phyloP scores from a whole-genome alignment of 2,888 invertebrate genomes.

The Hoplodrina ambigua region DNA sequence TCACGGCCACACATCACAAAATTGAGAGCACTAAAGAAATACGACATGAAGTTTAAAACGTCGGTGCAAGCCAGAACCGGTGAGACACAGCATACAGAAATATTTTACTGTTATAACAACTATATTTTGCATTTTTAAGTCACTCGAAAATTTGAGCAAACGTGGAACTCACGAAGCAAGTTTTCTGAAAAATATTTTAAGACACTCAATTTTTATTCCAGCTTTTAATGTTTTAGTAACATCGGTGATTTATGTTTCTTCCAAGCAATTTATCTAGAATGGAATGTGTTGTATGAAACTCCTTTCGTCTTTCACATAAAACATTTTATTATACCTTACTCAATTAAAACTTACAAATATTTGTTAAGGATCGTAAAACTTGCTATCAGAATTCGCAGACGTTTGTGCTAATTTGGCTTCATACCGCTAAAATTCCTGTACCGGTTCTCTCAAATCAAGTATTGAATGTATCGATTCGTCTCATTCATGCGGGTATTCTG shows the following conservation, averaged over 20 bases:
- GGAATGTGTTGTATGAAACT: background rate
- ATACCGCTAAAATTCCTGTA: conserved; percentile 25
- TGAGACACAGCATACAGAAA: conserved; percentile 3
- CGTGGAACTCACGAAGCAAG: background rate
- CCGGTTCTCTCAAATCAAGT: conserved; percentile 43
- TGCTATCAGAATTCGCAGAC: conserved; percentile 14
- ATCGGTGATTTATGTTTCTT: conserved; percentile 6
- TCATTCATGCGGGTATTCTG: conserved; percentile 49
- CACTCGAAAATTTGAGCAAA: background rate
- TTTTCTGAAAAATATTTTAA: conserved; percentile 1
- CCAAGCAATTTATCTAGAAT: background rate
- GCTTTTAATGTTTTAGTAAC: conserved; percentile 2
- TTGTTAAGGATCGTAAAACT: background rate
- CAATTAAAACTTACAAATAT: background rate
- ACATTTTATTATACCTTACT: background rate
- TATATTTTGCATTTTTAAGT: conserved; percentile 26
- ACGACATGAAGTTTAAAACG: conserved; percentile 17
- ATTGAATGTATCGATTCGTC: conserved; percentile 47
- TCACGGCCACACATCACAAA: conserved; percentile 7
- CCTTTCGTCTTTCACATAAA: background rate
- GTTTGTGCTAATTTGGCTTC: conserved; percentile 26
- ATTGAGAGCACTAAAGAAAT: conserved; percentile 17
- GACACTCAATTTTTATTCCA: conserved; percentile 2
- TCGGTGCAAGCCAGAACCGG: conserved; percentile 11
- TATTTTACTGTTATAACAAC: conserved; percentile 29